Evolutionary conservation across 2,113 vertebrate species (phyloP), one percentile per base, ranked within the genome.

Genomic region (Caranx ignobilis): DNA sequence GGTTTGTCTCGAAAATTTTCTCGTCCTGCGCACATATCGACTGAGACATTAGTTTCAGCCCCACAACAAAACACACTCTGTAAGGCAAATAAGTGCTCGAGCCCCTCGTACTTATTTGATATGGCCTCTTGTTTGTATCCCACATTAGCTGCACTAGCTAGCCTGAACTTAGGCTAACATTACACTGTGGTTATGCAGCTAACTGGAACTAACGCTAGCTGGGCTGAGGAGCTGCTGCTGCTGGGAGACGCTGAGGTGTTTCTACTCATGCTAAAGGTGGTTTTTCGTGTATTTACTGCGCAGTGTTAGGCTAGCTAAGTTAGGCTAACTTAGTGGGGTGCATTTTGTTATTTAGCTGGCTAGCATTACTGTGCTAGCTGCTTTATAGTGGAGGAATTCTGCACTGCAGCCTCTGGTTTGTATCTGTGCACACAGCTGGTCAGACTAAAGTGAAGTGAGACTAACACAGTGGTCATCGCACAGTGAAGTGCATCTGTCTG

Each of bases 131-230:
- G 68, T 71, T 85, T 83, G 71, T 69, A 54, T 77, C 55, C 77
- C 10, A 3, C 16, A 1, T 75, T 91, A 85, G 88, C 87, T 21
- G 5, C 48, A 64, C 55, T 78, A 71, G 88, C 71, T 88, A 82
- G 67, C 64, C 47, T 32, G 26, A 80, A 86, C 84, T 85, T 88
- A 48, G 13, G 85, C 84, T 91, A 88, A 70, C 71, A 60, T 64
- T 55, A 76, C 63, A 65, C 61, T 60, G 65, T 69, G 52, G 19
- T 55, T 41, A 12, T 47, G 52, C 31, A 43, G 73, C 75, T 70
- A 79, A 56, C 65, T 15, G 19, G 54, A 35, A 57, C 55, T 66
- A 32, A 43, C 39, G 12, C 18, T 66, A 57, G 73, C 78, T 50
- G 10, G 21, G n/a, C 54, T 26, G 31, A 54, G 16, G 37, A 21